phyloP scores from a whole-genome alignment of 2,797 vertebrate genomes.

The Pelochelys cantorii region DNA sequence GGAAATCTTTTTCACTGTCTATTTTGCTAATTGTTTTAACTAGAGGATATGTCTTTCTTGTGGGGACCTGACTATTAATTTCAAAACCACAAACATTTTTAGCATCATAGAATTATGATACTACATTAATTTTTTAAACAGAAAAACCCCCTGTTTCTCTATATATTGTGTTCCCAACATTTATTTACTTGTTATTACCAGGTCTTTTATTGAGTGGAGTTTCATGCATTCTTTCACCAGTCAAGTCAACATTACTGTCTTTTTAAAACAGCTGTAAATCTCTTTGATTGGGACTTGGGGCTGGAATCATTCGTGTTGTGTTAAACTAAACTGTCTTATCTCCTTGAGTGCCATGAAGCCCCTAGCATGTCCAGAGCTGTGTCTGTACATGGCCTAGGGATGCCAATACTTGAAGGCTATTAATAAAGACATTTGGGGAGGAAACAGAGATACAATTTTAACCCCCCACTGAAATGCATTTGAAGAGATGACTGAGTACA shows the following conservation, averaged over 20 bases:
- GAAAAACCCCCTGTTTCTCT: slow-evolving; percentile 35
- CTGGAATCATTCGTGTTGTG: slow-evolving; percentile 81
- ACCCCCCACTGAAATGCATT: slow-evolving; percentile 35
- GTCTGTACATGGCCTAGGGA: slow-evolving; percentile 68
- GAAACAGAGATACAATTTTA: slow-evolving; percentile 70
- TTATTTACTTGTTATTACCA: slow-evolving; percentile 65
- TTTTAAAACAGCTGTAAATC: slow-evolving; percentile 82
- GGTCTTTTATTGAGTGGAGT: slow-evolving; percentile 44
- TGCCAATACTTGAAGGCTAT: slow-evolving; percentile 69
- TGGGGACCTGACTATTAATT: slow-evolving; percentile 43
- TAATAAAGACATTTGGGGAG: slow-evolving; percentile 67
- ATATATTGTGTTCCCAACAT: slow-evolving; percentile 36
- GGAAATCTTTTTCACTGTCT: slow-evolving; percentile 76
- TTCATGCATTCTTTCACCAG: slow-evolving; percentile 75
- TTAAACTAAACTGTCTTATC: slow-evolving; percentile 82
- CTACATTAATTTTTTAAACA: not conserved
- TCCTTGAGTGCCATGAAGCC: slow-evolving; percentile 76
- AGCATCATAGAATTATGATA: slow-evolving; percentile 20
- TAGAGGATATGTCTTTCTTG: slow-evolving; percentile 60
- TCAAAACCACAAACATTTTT: slow-evolving; percentile 42
- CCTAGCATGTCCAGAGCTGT: slow-evolving; percentile 74
- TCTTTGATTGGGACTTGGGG: slow-evolving; percentile 82
- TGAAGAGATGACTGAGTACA: slow-evolving; percentile 47
- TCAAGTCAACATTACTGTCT: slow-evolving; percentile 80
- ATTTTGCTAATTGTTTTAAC: slow-evolving; percentile 77